Conservation (phyloP, 2,113 vertebrate species). For the Strix aluco region DNA sequence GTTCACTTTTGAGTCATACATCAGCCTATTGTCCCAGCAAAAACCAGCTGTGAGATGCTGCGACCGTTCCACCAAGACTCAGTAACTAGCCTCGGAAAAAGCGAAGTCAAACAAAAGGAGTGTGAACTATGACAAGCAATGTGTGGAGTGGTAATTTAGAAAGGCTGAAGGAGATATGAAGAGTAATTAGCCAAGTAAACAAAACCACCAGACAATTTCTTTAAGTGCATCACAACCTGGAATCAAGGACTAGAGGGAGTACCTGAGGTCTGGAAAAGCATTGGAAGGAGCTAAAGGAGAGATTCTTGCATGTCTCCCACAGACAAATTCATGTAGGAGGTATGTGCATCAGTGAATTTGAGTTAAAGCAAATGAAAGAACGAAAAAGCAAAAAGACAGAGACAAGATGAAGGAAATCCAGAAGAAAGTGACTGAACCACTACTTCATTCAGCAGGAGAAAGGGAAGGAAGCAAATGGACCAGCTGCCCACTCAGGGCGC, state of each 20-base stretch:
- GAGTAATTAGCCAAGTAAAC: conserved; percentile 10
- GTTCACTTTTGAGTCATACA: neutral
- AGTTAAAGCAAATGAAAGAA: neutral
- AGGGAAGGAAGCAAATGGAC: neutral
- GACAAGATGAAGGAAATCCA: neutral
- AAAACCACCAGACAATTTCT: neutral
- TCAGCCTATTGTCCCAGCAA: neutral
- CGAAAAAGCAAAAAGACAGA: neutral
- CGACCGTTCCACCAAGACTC: neutral
- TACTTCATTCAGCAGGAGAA: neutral
- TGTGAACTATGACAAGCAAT: neutral
- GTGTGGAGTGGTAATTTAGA: neutral
- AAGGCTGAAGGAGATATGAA: neutral
- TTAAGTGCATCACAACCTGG: neutral
- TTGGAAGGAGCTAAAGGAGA: neutral
- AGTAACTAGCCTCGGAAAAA: neutral
- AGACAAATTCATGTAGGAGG: neutral
- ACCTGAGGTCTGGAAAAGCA: neutral
- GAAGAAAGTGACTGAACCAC: neutral
- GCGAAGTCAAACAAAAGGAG: conserved; percentile 12
- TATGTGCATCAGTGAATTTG: neutral
- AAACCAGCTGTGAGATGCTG: neutral
- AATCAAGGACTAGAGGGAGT: neutral
- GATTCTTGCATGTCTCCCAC: neutral
- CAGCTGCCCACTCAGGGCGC: neutral